Evolutionary conservation across 2,113 vertebrate genomes (phyloP).

Genomic region (Aptenodytes forsteri): DNA sequence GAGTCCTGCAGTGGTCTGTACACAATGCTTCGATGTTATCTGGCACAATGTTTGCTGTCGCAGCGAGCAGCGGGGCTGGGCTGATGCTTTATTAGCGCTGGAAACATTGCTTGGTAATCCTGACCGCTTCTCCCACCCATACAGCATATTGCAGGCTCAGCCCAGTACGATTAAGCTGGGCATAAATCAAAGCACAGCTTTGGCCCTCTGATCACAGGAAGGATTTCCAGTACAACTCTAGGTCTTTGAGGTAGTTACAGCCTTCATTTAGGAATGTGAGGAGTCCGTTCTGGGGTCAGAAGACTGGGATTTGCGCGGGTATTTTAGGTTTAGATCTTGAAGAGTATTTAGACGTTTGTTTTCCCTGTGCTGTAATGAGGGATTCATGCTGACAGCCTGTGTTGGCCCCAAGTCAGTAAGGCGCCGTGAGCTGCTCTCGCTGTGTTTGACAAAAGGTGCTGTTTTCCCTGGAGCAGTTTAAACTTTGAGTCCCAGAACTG

Average conservation of each 20-base stretch:
- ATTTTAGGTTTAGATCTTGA: neutral
- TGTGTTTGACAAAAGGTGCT: neutral
- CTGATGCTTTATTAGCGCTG: neutral
- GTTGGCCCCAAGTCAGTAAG: neutral
- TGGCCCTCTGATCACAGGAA: neutral
- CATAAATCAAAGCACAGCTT: neutral
- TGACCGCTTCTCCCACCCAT: accelerated
- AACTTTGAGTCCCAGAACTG: neutral
- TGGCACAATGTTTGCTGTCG: accelerated
- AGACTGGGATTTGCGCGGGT: neutral
- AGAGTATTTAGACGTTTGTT: neutral
- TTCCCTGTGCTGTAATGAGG: neutral
- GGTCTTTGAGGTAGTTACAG: neutral
- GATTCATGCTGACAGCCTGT: neutral
- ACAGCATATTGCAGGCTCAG: neutral
- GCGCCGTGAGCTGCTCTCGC: neutral
- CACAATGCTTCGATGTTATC: neutral
- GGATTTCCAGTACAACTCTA: neutral
- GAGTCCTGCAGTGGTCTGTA: neutral
- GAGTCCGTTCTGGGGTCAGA: neutral
- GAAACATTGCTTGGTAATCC: neutral
- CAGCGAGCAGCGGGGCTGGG: neutral
- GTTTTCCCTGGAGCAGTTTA: neutral
- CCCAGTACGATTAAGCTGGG: neutral
- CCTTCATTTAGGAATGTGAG: neutral